Evolutionary conservation across 2,797 vertebrate species (phyloP), one percentile per base, ranked within the genome.

Genomic region (Neoniphon sammara): DNA sequence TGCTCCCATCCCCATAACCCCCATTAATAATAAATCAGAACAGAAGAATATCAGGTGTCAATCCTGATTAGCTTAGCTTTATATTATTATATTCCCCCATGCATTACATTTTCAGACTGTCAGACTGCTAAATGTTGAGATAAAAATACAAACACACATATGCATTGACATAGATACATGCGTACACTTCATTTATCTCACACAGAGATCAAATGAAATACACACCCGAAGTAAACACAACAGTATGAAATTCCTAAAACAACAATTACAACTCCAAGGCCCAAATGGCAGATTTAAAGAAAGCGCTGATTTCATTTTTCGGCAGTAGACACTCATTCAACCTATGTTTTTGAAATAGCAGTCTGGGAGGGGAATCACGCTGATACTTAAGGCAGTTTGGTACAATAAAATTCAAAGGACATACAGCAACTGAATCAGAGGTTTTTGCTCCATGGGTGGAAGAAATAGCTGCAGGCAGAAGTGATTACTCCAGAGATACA

Each of bases 121-220:
- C 47, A 54, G n/a, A 7, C 61, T 65, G 25, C 7, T 34, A 69
- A 58, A 55, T 66, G 62, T 72, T 34, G 58, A 68, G 31, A 30
- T 62, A 63, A 47, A 66, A 25, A 23, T 30, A 64, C 21, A 23
- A 23, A 64, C 36, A 25, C 27, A 60, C 47, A 73, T 12, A 64
- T 42, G 64, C 54, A 65, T 47, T 73, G 50, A 46, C 54, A 58
- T 63, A 71, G 23, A 67, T 34, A 44, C 50, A 56, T 12, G 18
- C 1, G 17, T 30, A 56, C 39, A 61, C 42, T 27, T 50, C 8
- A 34, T 34, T 42, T 27, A 49, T 25, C 27, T 46, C 66, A 64
- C 20, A 23, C 57, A 49, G 12, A 66, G n/a, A 55, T 54, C 12
- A 39, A 20, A 66, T 59, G 18, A 56, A 49, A 60, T 47, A 46